Base-by-base conservation (phyloP, 1,140 invertebrate species). In the Liolophura sinensis region DNA sequence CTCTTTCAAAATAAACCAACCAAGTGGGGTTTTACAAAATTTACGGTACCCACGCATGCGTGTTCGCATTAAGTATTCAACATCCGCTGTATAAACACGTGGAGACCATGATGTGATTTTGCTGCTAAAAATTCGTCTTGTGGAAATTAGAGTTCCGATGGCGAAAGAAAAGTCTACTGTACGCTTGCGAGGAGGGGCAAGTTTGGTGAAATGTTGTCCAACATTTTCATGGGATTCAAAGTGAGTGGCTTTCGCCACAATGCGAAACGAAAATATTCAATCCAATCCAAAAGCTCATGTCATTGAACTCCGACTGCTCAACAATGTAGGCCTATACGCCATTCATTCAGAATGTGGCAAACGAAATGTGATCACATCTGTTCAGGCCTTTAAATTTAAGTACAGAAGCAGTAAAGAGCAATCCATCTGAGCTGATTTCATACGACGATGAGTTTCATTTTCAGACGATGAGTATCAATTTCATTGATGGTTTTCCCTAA, bases 221-320 rank as follows among this genome's bases (percentile, higher is more conserved):
- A 16, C 64, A 48, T 73, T 73, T 66, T 73, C 72, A 56, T 20
- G 56, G 62, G 72, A 73, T 60, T 61, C 62, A 46, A 71, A 67
- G 72, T 73, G 67, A 67, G 64, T 60, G 51, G 31, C 31, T 25
- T 16, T 51, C n/a, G 16, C 24, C 31, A 40, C 31, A 9, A 9
- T 40, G 31, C 31, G 9, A 40, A 40, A 40, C 9, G 31, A 40
- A 40, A 40, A 40, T 40, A 40, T 40, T 40, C 31, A 40, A 5
- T 3, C 31, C 31, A 40, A 9, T 40, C 31, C 31, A 3, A 40
- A 40, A 9, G 31, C 31, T 40, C 31, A 9, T n/a, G n/a, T n/a
- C n/a, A n/a, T n/a, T n/a, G n/a, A n/a, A n/a, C n/a, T n/a, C n/a
- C n/a, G n/a, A n/a, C n/a, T n/a, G n/a, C n/a, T n/a, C n/a, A n/a